These are phyloP conservation scores for Neopipo cinnamomea DNA, from an alignment of 2,113 vertebrate genomes.

Conservation along the genomic window DNA sequence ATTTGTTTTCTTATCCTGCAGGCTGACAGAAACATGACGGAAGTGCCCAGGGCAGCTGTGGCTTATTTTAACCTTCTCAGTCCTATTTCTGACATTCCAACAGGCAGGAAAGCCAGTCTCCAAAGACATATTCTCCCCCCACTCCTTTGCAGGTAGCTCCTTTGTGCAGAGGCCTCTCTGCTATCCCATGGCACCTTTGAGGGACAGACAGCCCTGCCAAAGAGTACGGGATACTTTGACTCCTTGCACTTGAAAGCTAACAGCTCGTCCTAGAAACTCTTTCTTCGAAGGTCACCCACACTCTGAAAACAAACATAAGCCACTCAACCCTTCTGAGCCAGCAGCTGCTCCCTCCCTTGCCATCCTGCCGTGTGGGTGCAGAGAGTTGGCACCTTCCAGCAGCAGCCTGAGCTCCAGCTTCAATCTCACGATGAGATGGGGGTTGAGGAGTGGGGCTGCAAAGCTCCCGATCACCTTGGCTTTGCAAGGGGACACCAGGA, in stretches of 20 bases:
- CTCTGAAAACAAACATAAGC: neutral
- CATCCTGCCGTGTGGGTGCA: neutral
- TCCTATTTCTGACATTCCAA: neutral
- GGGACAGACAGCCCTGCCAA: neutral
- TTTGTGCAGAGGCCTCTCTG: neutral
- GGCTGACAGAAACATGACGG: neutral
- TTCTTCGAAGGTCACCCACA: neutral
- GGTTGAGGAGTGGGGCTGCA: neutral
- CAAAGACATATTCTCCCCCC: neutral
- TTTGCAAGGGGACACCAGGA: neutral
- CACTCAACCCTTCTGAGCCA: neutral
- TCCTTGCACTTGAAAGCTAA: neutral
- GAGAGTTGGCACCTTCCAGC: neutral
- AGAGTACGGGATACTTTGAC: neutral
- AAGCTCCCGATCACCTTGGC: neutral
- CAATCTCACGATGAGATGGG: neutral
- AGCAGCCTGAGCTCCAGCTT: neutral
- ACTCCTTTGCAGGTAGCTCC: neutral
- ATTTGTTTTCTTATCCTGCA: neutral
- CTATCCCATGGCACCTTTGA: rapidly evolving
- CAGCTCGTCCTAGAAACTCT: neutral
- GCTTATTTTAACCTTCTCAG: neutral
- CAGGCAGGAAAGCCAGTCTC: neutral
- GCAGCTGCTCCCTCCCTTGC: neutral
- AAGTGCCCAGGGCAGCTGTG: neutral